Base-by-base conservation (phyloP, 2,797 vertebrate species). In the Pantherophis alleghaniensis region DNA sequence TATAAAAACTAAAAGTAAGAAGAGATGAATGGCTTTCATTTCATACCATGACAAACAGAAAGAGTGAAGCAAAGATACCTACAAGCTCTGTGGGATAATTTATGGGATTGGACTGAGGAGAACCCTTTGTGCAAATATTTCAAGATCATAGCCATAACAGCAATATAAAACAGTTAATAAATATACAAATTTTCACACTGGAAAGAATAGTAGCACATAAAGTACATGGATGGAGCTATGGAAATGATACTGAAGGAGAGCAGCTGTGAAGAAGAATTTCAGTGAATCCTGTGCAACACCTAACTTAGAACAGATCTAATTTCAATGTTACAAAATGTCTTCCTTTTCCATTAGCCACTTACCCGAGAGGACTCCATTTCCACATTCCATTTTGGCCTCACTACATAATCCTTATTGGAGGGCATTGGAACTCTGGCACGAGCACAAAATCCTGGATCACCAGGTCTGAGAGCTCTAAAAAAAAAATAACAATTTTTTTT, bases 341-440 rank as follows among this genome's bases (percentile, higher is more conserved):
- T 59, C 56, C 11, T n/a, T 87, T 63, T 63, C 0, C 0, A 69
- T 1, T 18, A 10, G 55, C 83, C 66, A 97, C 99, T 98, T 97
- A 99, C 99, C 98, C 99, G 96, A 96, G 97, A 99, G 1, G 98
- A 98, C 55, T 99, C 99, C 92, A 98, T 97, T 94, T 99, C 99
- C 66, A 99, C 98, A 10, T 99, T 99, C 99, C 99, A 99, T 93
- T 99, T 99, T 92, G 99, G 99, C 90, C 99, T 98, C 7, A 99
- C 99, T 1, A 99, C 99, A 0, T 99, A 99, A 97, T 99, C 99
- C 95, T 99, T 99, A 97, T 99, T 99, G 92, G 99, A 99, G 4
- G 99, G 99, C 98, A 99, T 98, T 0, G 99, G 99, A 7, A 99
- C 99, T 88, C 99, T 98, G 0, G 99, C 99, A 24, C 99, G 97